A percentile compares a stretch with the other conserved stretches of the same genome.
phyloP scores from a whole-genome alignment of 2,113 vertebrate species.

The Cynopterus brachyotis region DNA sequence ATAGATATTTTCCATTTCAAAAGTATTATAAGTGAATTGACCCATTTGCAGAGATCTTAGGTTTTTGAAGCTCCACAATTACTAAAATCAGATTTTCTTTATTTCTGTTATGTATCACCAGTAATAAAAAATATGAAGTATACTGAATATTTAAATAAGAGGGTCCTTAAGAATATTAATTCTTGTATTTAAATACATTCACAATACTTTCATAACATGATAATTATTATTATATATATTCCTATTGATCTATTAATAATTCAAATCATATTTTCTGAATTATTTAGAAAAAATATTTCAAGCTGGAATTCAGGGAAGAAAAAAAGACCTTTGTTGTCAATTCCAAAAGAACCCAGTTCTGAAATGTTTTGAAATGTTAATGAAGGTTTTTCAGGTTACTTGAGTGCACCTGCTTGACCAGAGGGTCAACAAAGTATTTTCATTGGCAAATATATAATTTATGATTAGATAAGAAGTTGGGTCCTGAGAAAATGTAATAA shows the following conservation, averaged over 20 bases:
- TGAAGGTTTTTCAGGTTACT: constrained; percentile 57
- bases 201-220: constrained; percentile 39
- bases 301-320: constrained; percentile 55
- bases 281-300: constrained; percentile 66
- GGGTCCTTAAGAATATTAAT: constrained; percentile 12
- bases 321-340: constrained; percentile 60
- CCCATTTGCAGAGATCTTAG: too few relatives aligned
- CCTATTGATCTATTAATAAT: background rate
- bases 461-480: constrained; percentile 70
- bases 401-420: constrained; percentile 64
- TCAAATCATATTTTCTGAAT: constrained; percentile 57
- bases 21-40: background rate
- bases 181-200: constrained; percentile 15
- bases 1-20: background rate
- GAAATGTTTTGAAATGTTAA: constrained; percentile 64
- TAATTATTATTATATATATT: background rate
- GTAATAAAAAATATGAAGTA: background rate
- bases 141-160: constrained; percentile 1
- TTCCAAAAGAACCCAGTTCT: constrained; percentile 66
- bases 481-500: constrained; percentile 61
- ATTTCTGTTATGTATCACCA: background rate
- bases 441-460: constrained; percentile 68
- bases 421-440: constrained; percentile 71
- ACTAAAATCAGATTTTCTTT: constrained; percentile 28
- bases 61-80: background rate